Evolutionary conservation across 2,888 invertebrate genomes (phyloP).

Genomic region (Diplazon laetatorius): DNA sequence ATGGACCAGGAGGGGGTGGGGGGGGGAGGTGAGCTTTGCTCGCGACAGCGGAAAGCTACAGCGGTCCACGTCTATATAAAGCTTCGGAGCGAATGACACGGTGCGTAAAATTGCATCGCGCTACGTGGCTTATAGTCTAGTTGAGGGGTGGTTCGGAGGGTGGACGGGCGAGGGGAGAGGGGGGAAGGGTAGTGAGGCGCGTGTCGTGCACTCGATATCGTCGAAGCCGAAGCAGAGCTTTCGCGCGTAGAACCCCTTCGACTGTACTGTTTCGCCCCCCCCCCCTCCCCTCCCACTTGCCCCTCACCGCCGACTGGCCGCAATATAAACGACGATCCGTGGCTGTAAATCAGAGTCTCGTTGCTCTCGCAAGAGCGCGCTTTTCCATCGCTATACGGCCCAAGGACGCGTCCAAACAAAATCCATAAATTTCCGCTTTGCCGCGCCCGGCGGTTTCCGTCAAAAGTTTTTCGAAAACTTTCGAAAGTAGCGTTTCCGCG

Average conservation of each 20-base stretch:
- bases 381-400: slow-evolving; percentile 38
- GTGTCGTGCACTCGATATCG: slow-evolving; percentile 61
- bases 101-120: slow-evolving; percentile 53
- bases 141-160: neutral
- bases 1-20: too few relatives aligned
- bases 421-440: slow-evolving; percentile 81
- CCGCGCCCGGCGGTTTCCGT: slow-evolving; percentile 80
- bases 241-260: slow-evolving; percentile 51
- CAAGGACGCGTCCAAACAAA: slow-evolving; percentile 79
- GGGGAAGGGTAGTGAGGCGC: slow-evolving; percentile 33
- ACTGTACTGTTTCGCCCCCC: slow-evolving; percentile 58
- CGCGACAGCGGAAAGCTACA: neutral
- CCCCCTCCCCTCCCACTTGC: neutral
- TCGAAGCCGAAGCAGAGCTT: slow-evolving; percentile 48
- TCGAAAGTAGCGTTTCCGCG: slow-evolving; percentile 80
- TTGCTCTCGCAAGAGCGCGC: slow-evolving; percentile 50
- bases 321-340: slow-evolving; percentile 70
- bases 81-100: slow-evolving; percentile 33
- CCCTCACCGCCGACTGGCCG: slow-evolving; percentile 29
- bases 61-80: neutral
- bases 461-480: slow-evolving; percentile 80
- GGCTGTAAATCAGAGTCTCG: slow-evolving; percentile 77
- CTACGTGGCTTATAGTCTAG: slow-evolving; percentile 28
- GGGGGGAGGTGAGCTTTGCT: neutral
- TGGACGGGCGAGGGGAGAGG: neutral